Evolutionary conservation across 2,888 invertebrate species (phyloP), one percentile per base, ranked within the genome.

Genomic region (Drosophila borborema): DNA sequence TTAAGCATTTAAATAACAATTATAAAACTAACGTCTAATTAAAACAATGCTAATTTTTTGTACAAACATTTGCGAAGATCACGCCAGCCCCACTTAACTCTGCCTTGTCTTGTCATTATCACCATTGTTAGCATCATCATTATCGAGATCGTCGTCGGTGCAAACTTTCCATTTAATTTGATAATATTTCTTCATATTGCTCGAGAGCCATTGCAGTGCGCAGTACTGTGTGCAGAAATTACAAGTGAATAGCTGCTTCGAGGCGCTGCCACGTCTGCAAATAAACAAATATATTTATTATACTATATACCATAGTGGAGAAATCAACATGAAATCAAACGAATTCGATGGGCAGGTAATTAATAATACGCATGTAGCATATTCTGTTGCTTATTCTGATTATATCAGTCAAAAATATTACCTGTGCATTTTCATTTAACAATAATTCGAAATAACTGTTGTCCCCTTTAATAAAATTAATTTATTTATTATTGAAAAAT

Each of bases 231-330:
- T 92, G 63, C 93, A 93, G 68, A 92, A 93, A 59, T 90, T 90
- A 68, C 93, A 93, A 38, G 90, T 92, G 61, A 93, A 93, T 6
- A 93, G 81, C 45, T 92, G 90, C 60, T 92, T 92, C 3, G 93
- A 92, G 4, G 90, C 87, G 66, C 92, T 93, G 72, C 90, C 91
- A 31, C 90, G 88, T 61, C 93, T 93, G 61, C 0, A 63, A 66
- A 53, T 40, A 56, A 0, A 56, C 10, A 7, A 1, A 38, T 2
- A 40, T 9, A 20, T 0, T 12, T n/a, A 31, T 2, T 5, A 28
- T 28, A 4, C 28, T 16, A 28, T 23, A 16, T n/a, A n/a, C n/a
- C n/a, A 34, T 6, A 12, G 49, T 51, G 14, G 3, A 31, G 1
- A 54, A 41, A 16, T 38, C n/a, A 18, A 18, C 3, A 49, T 20